Conservation (phyloP, 2,888 invertebrate genomes). For the Vanessa cardui region DNA sequence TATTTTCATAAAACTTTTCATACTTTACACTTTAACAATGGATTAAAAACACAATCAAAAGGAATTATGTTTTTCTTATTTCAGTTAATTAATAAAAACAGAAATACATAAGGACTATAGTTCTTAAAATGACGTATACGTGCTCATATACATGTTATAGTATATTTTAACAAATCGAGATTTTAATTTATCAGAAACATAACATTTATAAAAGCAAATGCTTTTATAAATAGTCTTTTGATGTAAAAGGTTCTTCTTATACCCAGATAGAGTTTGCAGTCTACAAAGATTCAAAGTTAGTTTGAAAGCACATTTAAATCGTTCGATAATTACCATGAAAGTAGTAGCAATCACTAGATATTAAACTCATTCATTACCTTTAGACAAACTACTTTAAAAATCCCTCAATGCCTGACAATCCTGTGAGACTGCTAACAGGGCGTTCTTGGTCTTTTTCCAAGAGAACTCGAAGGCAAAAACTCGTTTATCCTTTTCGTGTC, state of each 20-base stretch:
- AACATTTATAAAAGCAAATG: too few relatives aligned
- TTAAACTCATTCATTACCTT: constrained; percentile 4
- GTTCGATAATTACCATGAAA: neutral
- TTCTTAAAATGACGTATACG: too few relatives aligned
- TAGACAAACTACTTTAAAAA: constrained; percentile 12
- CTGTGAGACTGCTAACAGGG: neutral
- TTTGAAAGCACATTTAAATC: neutral
- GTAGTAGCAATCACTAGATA: neutral
- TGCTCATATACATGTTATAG: too few relatives aligned
- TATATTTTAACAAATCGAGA: too few relatives aligned
- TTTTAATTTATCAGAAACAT: too few relatives aligned
- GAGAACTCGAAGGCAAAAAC: constrained; percentile 7
- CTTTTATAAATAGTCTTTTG: too few relatives aligned
- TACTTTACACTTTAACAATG: too few relatives aligned
- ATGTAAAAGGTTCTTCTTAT: neutral
- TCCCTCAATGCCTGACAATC: constrained; percentile 5
- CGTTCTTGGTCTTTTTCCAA: constrained; percentile 12
- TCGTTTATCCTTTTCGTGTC: constrained; percentile 15
- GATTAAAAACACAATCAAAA: too few relatives aligned
- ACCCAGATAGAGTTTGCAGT: neutral
- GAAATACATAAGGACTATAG: too few relatives aligned
- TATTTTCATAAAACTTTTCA: too few relatives aligned
- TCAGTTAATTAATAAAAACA: too few relatives aligned
- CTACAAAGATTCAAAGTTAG: neutral
- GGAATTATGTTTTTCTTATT: too few relatives aligned